These are phyloP conservation scores for Heliconius hermathena DNA, from an alignment of 1,140 invertebrate species.

Conservation along the genomic window DNA sequence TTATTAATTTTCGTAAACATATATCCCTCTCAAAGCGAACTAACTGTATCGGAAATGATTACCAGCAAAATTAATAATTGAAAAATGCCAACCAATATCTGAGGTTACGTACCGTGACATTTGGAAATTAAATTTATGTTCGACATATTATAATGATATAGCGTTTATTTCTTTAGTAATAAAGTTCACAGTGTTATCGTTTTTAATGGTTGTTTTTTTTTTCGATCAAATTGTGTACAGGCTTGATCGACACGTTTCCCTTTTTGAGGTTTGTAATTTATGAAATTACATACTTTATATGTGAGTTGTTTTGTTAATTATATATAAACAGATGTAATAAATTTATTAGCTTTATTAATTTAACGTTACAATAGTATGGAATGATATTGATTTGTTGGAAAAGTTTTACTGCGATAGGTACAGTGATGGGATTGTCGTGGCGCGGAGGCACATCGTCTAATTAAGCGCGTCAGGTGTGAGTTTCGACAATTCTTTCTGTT, in stretches of 20 bases:
- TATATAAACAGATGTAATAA: neutral
- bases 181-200: neutral
- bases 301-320: neutral
- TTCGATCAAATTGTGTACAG: neutral
- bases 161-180: neutral
- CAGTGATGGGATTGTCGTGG: no score
- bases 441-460: no score
- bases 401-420: neutral
- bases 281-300: constrained; percentile 1
- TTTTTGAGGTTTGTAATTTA: constrained; percentile 9
- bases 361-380: neutral
- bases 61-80: constrained; percentile 55
- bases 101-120: constrained; percentile 50
- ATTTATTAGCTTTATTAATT: neutral
- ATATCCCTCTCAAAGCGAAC: constrained; percentile 6
- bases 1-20: constrained; percentile 37
- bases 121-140: constrained; percentile 31
- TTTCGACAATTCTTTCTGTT: no score
- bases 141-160: neutral
- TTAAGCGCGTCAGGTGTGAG: no score
- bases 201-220: neutral
- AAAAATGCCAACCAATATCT: constrained; percentile 52
- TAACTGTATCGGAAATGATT: constrained; percentile 55
- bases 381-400: neutral
- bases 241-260: constrained; percentile 13